Evolutionary conservation across 2,888 invertebrate species (phyloP).

Genomic region (Drosophila basisetae): DNA sequence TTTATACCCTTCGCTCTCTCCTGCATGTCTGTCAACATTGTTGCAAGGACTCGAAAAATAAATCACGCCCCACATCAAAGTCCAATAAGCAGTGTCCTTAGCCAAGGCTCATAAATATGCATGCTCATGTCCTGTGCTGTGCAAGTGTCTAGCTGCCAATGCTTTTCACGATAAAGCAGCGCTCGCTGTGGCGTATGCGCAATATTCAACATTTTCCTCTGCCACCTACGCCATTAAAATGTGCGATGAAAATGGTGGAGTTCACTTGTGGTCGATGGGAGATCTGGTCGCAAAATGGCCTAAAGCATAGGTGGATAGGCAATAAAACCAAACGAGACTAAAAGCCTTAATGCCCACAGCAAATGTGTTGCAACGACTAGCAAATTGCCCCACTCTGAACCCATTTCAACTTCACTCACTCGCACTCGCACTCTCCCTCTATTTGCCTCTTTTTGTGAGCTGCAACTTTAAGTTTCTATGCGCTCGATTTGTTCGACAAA

Average conservation of each 20-base stretch:
- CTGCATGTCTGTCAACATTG: slow-evolving; percentile 37
- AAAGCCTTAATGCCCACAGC: slow-evolving; percentile 53
- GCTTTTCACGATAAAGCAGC: slow-evolving; percentile 55
- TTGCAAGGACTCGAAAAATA: slow-evolving; percentile 33
- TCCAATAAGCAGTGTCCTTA: slow-evolving; percentile 57
- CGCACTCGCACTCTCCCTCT: not conserved
- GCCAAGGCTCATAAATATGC: slow-evolving; percentile 70
- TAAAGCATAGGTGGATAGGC: slow-evolving; percentile 27
- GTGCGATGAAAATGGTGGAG: slow-evolving; percentile 16
- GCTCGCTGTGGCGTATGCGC: slow-evolving; percentile 56
- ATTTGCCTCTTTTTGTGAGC: slow-evolving; percentile 9
- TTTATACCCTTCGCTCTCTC: not conserved
- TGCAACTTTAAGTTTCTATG: slow-evolving; percentile 61
- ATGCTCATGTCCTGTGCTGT: slow-evolving; percentile 49
- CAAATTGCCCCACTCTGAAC: slow-evolving; percentile 19
- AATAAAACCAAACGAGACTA: slow-evolving; percentile 57
- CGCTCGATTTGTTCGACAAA: slow-evolving; percentile 58
- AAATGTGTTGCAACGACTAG: slow-evolving; percentile 33
- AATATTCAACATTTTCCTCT: slow-evolving; percentile 48
- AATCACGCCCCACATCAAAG: slow-evolving; percentile 53
- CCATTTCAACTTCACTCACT: slow-evolving; percentile 6
- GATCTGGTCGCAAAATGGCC: slow-evolving; percentile 27
- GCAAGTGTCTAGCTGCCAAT: slow-evolving; percentile 21
- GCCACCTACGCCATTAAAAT: slow-evolving; percentile 37
- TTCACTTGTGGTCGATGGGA: slow-evolving; percentile 14